A percentile compares a stretch with the other conserved stretches of the same genome.
These are phyloP conservation scores for Dichetophora obliterata DNA, from an alignment of 2,888 invertebrate genomes.

Conservation along the genomic window DNA sequence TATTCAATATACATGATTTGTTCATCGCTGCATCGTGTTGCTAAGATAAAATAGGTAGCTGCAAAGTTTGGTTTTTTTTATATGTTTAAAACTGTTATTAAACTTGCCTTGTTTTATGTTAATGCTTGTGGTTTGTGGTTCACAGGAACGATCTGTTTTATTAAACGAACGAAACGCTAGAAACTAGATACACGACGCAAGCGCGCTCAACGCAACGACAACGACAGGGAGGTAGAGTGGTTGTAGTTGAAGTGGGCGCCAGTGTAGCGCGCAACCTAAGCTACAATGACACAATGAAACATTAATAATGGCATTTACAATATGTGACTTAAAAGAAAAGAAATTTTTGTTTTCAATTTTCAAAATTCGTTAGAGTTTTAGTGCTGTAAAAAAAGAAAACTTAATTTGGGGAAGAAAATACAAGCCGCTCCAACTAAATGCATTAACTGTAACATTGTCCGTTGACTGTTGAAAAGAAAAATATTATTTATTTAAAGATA, in stretches of 20 bases:
- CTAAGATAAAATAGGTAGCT: slow-evolving; percentile 24
- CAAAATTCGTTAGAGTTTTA: slow-evolving; percentile 8
- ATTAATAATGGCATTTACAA: slow-evolving; percentile 49
- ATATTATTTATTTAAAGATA: too few species aligned
- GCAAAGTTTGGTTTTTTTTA: slow-evolving; percentile 35
- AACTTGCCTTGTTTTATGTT: slow-evolving; percentile 37
- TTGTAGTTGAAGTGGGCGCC: slow-evolving; percentile 43
- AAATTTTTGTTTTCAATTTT: slow-evolving; percentile 33
- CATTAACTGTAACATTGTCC: slow-evolving; percentile 2
- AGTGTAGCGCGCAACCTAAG: slow-evolving; percentile 57
- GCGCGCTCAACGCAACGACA: slow-evolving; percentile 45
- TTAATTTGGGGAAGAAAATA: slow-evolving; percentile 10
- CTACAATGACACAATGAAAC: slow-evolving; percentile 75
- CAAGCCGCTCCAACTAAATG: slow-evolving; percentile 25
- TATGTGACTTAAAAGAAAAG: slow-evolving; percentile 42
- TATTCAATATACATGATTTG: slow-evolving; percentile 19
- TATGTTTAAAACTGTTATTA: slow-evolving; percentile 26
- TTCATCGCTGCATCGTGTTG: slow-evolving; percentile 36
- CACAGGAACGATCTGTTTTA: slow-evolving; percentile 33
- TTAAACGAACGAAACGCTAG: slow-evolving; percentile 39
- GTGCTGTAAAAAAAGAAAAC: slow-evolving; percentile 34
- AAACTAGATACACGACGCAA: slow-evolving; percentile 41
- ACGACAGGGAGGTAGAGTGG: slow-evolving; percentile 38
- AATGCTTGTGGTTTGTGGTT: slow-evolving; percentile 26
- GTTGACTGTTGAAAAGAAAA: neutral